phyloP scores from a whole-genome alignment of 2,888 invertebrate genomes.

The Lutraria lutraria region DNA sequence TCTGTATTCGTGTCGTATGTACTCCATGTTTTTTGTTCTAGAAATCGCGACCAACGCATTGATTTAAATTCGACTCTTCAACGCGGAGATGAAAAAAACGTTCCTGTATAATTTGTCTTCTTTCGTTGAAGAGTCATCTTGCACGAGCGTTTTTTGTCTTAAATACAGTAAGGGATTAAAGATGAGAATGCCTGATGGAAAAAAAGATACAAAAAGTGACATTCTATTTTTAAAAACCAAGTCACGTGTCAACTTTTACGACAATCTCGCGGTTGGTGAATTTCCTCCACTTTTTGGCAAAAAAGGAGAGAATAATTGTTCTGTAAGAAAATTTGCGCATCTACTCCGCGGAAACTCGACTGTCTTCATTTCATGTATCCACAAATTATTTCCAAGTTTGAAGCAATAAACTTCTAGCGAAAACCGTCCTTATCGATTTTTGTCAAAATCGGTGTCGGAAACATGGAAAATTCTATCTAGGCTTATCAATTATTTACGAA shows the following conservation, averaged over 20 bases:
- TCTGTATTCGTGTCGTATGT: too few relatives aligned
- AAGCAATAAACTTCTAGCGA: neutral
- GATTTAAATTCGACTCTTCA: neutral
- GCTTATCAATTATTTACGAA: constrained; percentile 44
- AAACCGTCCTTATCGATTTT: constrained; percentile 31
- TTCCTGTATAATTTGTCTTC: neutral
- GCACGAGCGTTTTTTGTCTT: neutral
- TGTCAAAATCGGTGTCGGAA: constrained; percentile 31
- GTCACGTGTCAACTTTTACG: neutral
- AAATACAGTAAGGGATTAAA: neutral
- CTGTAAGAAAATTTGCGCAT: neutral
- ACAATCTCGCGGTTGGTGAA: neutral
- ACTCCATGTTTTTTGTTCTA: too few relatives aligned
- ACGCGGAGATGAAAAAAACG: neutral
- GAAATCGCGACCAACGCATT: too few relatives aligned
- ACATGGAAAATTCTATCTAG: constrained; percentile 36
- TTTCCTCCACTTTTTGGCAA: neutral
- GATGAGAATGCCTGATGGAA: neutral
- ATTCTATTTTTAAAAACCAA: neutral
- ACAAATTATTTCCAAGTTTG: constrained; percentile 1
- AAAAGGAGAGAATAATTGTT: too few relatives aligned
- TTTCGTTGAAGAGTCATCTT: neutral
- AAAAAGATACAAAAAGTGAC: neutral
- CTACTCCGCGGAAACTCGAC: neutral
- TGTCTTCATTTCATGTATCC: neutral